Conservation (phyloP, 2,888 invertebrate species). For the Drosophila antonietae region DNA sequence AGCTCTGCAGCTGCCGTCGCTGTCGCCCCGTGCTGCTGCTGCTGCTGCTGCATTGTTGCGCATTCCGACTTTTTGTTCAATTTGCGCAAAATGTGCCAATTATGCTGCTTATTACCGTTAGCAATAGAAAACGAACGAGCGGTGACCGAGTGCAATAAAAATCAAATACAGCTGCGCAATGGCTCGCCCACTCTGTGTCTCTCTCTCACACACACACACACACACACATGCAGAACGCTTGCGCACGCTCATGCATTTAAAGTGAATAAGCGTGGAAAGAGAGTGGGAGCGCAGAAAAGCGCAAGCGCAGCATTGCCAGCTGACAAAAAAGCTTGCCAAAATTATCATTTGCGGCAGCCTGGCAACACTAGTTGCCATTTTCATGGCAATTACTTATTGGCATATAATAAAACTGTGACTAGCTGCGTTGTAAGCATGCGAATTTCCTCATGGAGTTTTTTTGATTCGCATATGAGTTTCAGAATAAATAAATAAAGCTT, state of each 20-base stretch:
- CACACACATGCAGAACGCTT: neutral
- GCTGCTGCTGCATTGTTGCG: constrained; percentile 38
- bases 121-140: constrained; percentile 33
- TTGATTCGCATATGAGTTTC: no score
- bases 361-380: neutral
- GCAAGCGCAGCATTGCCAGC: constrained; percentile 18
- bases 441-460: no score
- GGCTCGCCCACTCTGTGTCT: neutral
- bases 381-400: neutral
- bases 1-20: constrained; percentile 5
- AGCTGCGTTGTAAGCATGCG: no score
- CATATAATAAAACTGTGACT: no score
- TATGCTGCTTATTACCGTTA: constrained; percentile 56
- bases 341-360: neutral
- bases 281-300: neutral
- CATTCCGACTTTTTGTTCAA: constrained; percentile 31
- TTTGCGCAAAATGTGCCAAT: constrained; percentile 61
- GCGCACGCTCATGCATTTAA: neutral
- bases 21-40: neutral
- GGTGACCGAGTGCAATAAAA: constrained; percentile 9
- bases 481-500: no score
- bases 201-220: no score
- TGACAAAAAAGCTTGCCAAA: neutral
- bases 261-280: neutral
- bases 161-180: constrained; percentile 20